Base-by-base conservation (phyloP, 2,888 invertebrate genomes). In the Zygothrica quintamaculata region DNA sequence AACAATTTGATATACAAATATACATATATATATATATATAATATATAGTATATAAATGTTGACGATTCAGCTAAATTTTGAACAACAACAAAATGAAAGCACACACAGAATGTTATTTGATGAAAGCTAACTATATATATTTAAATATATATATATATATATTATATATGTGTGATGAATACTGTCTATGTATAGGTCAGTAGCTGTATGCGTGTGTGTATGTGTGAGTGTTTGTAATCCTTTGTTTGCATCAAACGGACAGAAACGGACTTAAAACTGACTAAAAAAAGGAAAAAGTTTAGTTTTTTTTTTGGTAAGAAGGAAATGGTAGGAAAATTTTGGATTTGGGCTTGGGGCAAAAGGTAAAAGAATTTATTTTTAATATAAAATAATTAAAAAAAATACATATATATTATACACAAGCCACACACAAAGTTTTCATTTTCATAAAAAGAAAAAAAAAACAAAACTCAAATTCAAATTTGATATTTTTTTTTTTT, bases 1-100 rank as follows among this genome's bases (percentile, higher is more conserved):
- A 77, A 65, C 55, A 76, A 77, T 57, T 64, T 31, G 15, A 52
- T 39, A 51, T 29, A 39, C n/a, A 39, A 16, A 55, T 6, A 16
- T 16, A 25, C 4, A 16, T 16, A n/a, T 33, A 37, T 43, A 22
- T 18, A 12, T 44, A 42, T 37, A 48, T 50, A 22, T 5, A 2
- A 22, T n/a, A n/a, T n/a, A n/a, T n/a, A n/a, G n/a, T n/a, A n/a
- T n/a, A n/a, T n/a, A n/a, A n/a, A n/a, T 26, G 8, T 26, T 8
- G 8, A 37, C 46, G 46, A 57, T 42, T 33, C 36, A 57, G 40
- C 65, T 59, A 60, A 47, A 36, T 33, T 1, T 29, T 29, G 1
- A 29, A 55, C 46, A 51, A 64, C 36, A n/a, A n/a, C n/a, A n/a
- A n/a, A n/a, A n/a, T 51, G 42, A 31, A 12, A 67, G 68, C 36